A percentile compares a stretch with the other conserved stretches of the same genome.
Conservation (phyloP, 1,140 invertebrate genomes). For the Sogatella furcifera region DNA sequence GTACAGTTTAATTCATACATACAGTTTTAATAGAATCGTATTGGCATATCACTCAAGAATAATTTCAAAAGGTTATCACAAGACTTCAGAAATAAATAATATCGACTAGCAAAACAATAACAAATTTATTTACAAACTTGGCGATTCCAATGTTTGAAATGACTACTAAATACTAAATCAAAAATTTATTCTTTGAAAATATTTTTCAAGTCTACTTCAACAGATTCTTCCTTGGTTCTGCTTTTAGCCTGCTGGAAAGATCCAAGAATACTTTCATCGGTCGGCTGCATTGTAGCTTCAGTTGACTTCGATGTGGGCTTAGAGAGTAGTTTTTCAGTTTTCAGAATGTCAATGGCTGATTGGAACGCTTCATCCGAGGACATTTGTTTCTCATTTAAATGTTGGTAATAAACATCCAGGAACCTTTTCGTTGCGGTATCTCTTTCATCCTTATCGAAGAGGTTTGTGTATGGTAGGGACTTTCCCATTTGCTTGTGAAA, state of each 20-base stretch:
- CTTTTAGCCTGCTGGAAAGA: background rate
- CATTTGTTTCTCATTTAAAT: constrained; percentile 1
- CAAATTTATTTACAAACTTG: too few species aligned
- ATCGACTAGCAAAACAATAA: too few species aligned
- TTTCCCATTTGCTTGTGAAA: constrained; percentile 11
- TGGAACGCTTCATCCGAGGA: constrained; percentile 2
- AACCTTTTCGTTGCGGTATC: constrained; percentile 1
- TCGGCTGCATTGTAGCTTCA: too few species aligned
- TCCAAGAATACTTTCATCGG: background rate
- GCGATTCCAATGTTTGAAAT: background rate
- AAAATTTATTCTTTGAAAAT: constrained; percentile 1
- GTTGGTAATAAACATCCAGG: background rate
- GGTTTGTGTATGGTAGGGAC: background rate
- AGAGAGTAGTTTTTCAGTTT: background rate
- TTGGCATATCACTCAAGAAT: too few species aligned
- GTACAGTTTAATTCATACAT: too few species aligned
- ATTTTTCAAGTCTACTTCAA: constrained; percentile 6
- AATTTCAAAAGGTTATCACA: too few species aligned
- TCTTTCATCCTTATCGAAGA: background rate
- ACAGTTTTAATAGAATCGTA: too few species aligned
- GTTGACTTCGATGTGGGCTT: background rate
- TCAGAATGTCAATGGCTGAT: constrained; percentile 1
- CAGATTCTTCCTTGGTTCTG: background rate
- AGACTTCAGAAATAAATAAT: too few species aligned
- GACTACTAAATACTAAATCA: background rate